phyloP scores from a whole-genome alignment of 2,888 invertebrate species.

The Aphodius sticticus region DNA sequence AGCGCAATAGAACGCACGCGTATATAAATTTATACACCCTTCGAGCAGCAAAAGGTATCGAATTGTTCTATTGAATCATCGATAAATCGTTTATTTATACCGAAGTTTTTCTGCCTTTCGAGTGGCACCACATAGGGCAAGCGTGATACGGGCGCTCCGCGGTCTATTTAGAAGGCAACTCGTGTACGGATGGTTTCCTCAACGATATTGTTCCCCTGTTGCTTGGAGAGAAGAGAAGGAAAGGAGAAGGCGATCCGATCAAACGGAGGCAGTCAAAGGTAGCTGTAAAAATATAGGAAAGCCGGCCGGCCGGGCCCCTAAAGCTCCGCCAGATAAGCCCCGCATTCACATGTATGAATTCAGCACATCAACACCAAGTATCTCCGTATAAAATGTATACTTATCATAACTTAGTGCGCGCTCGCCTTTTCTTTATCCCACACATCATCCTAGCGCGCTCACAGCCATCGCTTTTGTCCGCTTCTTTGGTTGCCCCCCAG shows the following conservation, averaged over 20 bases:
- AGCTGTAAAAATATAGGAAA: slow-evolving; percentile 55
- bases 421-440: slow-evolving; percentile 38
- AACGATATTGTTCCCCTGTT: slow-evolving; percentile 46
- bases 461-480: not conserved
- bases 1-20: not conserved
- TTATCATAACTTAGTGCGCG: slow-evolving; percentile 55
- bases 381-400: slow-evolving; percentile 58
- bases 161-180: slow-evolving; percentile 34
- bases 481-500: not conserved
- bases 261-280: slow-evolving; percentile 48
- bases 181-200: slow-evolving; percentile 26
- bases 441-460: slow-evolving; percentile 30
- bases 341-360: slow-evolving; percentile 75
- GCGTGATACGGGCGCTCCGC: not conserved
- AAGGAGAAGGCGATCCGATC: slow-evolving; percentile 46
- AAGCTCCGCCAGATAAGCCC: slow-evolving; percentile 55
- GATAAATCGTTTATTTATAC: not conserved
- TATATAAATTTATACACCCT: not conserved
- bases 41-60: not conserved
- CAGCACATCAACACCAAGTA: slow-evolving; percentile 75
- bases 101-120: not conserved
- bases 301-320: slow-evolving; percentile 55
- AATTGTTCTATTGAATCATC: slow-evolving; percentile 4
- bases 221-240: slow-evolving; percentile 33
- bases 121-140: not conserved